Percentiles rank a stretch among this genome's conserved stretches.
These are phyloP conservation scores for Sympetrum striolatum DNA, from an alignment of 2,888 invertebrate genomes.

Conservation along the genomic window DNA sequence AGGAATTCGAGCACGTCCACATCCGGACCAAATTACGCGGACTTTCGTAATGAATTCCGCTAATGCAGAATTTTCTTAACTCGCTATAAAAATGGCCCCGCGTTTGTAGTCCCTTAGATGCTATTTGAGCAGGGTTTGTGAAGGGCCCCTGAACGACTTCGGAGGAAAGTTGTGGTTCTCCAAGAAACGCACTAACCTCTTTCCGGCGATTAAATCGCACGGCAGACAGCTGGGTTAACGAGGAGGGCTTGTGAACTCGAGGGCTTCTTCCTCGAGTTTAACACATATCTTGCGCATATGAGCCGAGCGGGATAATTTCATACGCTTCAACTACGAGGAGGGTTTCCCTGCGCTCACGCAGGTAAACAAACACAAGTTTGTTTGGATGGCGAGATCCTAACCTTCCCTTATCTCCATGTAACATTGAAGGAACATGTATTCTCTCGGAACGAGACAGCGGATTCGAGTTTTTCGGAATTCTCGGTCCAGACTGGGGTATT, in stretches of 20 bases:
- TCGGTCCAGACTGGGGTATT: too few relatives aligned
- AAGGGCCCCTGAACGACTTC: background rate
- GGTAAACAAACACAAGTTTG: too few relatives aligned
- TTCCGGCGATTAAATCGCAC: background rate
- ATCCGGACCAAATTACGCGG: too few relatives aligned
- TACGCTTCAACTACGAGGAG: too few relatives aligned
- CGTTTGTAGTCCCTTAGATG: background rate
- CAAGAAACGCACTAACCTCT: background rate
- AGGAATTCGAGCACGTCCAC: too few relatives aligned
- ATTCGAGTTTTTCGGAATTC: too few relatives aligned
- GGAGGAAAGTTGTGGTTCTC: background rate
- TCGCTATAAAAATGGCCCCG: background rate
- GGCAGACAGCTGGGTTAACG: background rate
- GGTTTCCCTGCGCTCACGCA: too few relatives aligned
- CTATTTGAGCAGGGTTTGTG: background rate
- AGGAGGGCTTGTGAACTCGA: background rate
- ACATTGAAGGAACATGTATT: too few relatives aligned
- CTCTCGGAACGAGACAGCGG: too few relatives aligned
- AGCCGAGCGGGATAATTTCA: background rate
- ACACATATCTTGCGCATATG: background rate
- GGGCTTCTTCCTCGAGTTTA: background rate
- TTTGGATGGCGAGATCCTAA: too few relatives aligned
- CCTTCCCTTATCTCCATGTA: too few relatives aligned
- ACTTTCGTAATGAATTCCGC: too few relatives aligned
- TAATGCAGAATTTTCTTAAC: background rate